Base-by-base conservation (phyloP, 1,140 invertebrate genomes). In the Lepidurus arcticus region DNA sequence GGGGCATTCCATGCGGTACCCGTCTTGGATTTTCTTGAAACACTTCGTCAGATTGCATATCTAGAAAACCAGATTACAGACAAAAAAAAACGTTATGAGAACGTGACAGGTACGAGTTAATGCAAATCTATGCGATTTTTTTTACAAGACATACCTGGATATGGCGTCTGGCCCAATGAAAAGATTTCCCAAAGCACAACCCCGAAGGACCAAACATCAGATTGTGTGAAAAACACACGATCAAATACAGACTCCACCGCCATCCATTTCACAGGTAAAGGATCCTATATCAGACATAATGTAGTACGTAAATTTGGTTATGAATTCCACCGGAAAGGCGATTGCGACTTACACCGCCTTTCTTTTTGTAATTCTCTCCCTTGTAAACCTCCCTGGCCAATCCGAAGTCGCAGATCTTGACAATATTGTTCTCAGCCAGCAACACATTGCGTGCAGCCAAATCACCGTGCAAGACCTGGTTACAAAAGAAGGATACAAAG, bases 371-470 rank as follows among this genome's bases (percentile, higher is more conserved):
- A 86, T 97, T 96, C 81, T 95, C 92, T 76, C 91, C 90, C 81
- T 96, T 92, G 80, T 95, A 93, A 87, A 98, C 92, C 80, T 94
- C 95, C 84, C 95, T 90, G 0, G 97, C 95, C n/a, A 99, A 85
- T 21, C 97, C 97, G 86, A 98, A 98, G 84, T 98, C 97, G 79
- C 95, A 97, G 81, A 99, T 98, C 85, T 98, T 98, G 0, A 94
- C 92, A 0, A 94, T 85, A 82, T 95, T 93, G 78, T 96, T 88
- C 45, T 97, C 94, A 2, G 94, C 91, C 1, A 99, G 87, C n/a
- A 98, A 86, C 77, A 98, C 92, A 86, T 99, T 99, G 84, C 98
- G 89, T 1, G 97, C 96, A 0, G 97, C 97, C 77, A 99, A 87
- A 88, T 99, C 97, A n/a, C 97, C 92, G 84, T 99, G 97, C 6